Percentiles rank a stretch among this genome's conserved stretches.
Evolutionary conservation across 2,113 vertebrate species (phyloP).

Genomic region (Lampris incognitus): DNA sequence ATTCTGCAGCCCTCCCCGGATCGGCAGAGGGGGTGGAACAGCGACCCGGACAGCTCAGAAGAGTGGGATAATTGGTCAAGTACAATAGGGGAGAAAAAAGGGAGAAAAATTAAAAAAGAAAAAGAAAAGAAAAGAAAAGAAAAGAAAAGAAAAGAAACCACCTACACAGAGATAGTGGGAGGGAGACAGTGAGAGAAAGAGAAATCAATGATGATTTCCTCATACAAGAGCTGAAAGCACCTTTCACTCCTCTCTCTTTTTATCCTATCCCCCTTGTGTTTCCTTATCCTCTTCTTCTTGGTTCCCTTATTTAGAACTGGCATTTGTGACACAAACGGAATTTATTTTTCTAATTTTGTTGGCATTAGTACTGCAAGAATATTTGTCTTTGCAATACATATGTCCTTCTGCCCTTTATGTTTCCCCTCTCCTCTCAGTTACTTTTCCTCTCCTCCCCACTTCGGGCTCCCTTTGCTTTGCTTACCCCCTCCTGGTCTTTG

Average conservation of each 20-base stretch:
- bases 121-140: too few species aligned
- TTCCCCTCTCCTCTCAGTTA: background rate
- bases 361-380: too few species aligned
- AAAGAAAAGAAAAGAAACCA: background rate
- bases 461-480: background rate
- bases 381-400: background rate
- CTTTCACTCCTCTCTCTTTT: constrained; percentile 7
- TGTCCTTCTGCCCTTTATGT: constrained; percentile 3
- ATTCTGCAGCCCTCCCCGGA: too few species aligned
- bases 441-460: background rate
- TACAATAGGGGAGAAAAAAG: too few species aligned
- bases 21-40: too few species aligned
- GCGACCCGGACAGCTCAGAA: too few species aligned
- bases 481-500: background rate
- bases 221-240: background rate
- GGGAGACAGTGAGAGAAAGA: constrained; percentile 10
- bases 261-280: background rate
- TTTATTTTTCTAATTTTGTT: too few species aligned
- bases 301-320: constrained; percentile 22
- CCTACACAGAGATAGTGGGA: constrained; percentile 4
- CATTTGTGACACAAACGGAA: constrained; percentile 24
- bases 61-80: too few species aligned
- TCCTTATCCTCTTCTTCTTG: constrained; percentile 17
- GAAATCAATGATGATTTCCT: background rate
- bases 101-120: too few species aligned